A percentile compares a stretch with the other conserved stretches of the same genome.
Evolutionary conservation across 2,113 vertebrate genomes (phyloP).

Genomic region (Trochalopteron elliotii): DNA sequence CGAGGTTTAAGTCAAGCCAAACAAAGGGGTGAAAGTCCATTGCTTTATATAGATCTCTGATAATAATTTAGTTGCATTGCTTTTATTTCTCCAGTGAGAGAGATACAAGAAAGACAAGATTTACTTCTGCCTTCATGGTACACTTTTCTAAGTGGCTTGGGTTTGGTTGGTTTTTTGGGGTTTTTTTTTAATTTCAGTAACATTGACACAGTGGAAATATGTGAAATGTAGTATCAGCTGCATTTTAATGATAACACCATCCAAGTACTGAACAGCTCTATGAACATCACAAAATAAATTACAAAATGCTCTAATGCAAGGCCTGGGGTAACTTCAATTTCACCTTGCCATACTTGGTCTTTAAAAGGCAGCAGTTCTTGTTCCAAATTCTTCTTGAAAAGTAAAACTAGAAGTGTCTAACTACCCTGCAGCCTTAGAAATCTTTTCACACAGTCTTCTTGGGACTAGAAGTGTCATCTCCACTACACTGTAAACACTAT

Average conservation of each 20-base stretch:
- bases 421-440: background rate
- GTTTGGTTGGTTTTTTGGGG: background rate
- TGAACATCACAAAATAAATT: background rate
- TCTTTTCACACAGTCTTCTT: background rate
- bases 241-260: background rate
- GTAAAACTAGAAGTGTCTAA: background rate
- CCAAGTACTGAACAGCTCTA: background rate
- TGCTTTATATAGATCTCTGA: background rate
- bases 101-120: background rate
- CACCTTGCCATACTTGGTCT: background rate
- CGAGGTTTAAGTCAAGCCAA: background rate
- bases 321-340: background rate
- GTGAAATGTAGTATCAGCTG: background rate
- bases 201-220: background rate
- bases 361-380: background rate
- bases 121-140: background rate
- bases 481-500: background rate
- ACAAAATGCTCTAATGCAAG: background rate
- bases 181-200: background rate
- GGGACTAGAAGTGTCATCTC: background rate
- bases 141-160: background rate
- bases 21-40: background rate
- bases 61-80: background rate
- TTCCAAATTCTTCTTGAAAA: background rate
- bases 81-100: background rate